phyloP scores from a whole-genome alignment of 2,797 vertebrate species.

The Ceyx erithaca region DNA sequence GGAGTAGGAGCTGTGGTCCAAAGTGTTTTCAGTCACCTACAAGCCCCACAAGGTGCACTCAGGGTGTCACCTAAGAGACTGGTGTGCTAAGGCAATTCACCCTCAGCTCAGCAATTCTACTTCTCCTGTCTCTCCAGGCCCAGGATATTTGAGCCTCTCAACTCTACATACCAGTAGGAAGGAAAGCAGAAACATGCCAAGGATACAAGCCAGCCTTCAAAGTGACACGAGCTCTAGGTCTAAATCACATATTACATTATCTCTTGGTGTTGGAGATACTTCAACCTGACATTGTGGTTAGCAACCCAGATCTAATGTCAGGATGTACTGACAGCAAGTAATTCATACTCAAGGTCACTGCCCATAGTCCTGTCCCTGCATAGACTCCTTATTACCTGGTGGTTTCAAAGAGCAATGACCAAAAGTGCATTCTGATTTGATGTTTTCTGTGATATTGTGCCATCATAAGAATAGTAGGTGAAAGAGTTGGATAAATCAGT shows the following conservation, averaged over 20 bases:
- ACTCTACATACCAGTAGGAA: background rate
- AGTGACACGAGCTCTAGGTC: background rate
- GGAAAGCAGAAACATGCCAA: background rate
- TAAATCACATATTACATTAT: background rate
- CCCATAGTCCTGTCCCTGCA: background rate
- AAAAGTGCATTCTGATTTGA: background rate
- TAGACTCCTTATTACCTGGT: background rate
- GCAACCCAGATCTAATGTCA: background rate
- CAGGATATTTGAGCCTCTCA: background rate
- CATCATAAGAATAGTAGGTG: background rate
- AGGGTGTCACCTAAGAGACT: background rate
- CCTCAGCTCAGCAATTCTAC: background rate
- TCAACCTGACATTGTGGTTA: background rate
- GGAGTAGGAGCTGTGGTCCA: background rate
- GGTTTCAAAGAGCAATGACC: background rate
- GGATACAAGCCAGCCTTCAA: background rate
- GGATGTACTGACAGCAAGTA: background rate
- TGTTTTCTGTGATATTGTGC: background rate
- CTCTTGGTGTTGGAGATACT: background rate
- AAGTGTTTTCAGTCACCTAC: background rate
- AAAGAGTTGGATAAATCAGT: background rate
- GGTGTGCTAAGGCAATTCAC: background rate
- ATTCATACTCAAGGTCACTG: background rate
- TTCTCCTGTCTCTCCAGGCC: background rate
- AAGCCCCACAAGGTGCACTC: background rate